Evolutionary conservation across 2,888 invertebrate species (phyloP).

Genomic region (Phoronis australis): DNA sequence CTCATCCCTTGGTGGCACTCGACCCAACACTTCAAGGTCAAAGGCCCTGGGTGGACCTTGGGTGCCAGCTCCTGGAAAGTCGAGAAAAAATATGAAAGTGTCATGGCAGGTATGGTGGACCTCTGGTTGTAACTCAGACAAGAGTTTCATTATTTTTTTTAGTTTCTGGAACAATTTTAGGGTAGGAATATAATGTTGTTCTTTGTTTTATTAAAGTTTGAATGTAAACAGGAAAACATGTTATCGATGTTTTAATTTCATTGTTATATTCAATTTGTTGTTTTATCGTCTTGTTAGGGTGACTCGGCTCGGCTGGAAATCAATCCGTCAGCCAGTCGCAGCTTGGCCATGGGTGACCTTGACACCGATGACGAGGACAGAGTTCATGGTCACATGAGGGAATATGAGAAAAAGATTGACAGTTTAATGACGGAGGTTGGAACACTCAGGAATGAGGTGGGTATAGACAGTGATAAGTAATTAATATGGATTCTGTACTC

Average conservation of each 20-base stretch:
- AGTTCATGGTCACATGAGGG: conserved; percentile 30
- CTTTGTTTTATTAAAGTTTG: too few relatives aligned
- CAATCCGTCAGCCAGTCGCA: conserved; percentile 7
- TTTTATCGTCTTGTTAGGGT: conserved; percentile 23
- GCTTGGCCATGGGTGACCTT: conserved; percentile 26
- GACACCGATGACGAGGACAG: conserved; percentile 44
- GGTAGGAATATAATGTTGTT: too few relatives aligned
- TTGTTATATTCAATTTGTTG: too few relatives aligned
- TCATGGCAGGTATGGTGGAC: conserved; percentile 40
- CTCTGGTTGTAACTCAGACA: too few relatives aligned
- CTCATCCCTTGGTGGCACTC: too few relatives aligned
- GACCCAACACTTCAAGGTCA: conserved; percentile 16
- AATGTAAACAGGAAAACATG: too few relatives aligned
- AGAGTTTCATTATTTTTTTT: too few relatives aligned
- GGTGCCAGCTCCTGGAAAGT: conserved; percentile 48
- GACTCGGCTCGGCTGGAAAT: conserved; percentile 39
- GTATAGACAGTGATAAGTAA: too few relatives aligned
- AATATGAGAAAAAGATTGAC: conserved; percentile 47
- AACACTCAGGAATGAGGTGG: conserved; percentile 45
- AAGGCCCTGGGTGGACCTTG: conserved; percentile 37
- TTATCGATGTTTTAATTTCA: too few relatives aligned
- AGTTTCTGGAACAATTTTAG: too few relatives aligned
- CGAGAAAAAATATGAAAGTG: conserved; percentile 35
- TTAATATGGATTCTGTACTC: too few relatives aligned
- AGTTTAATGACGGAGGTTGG: conserved; percentile 47